Base-by-base conservation (phyloP, 1,140 invertebrate genomes). In the Lycorma delicatula region DNA sequence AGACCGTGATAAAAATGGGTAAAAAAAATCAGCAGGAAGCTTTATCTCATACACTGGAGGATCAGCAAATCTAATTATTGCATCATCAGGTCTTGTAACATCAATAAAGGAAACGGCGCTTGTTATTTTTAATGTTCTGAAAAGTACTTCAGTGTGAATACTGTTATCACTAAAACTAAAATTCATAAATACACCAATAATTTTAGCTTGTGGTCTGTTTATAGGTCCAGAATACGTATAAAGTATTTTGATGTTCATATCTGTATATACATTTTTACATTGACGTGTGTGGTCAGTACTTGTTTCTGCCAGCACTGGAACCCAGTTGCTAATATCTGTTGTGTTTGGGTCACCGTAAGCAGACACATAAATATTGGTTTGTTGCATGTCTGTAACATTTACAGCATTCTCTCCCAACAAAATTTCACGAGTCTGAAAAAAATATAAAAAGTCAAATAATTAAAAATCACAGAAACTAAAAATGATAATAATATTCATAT, bases 11-110 rank as follows among this genome's bases (percentile, higher is more conserved):
- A 65, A 63, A 66, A 86, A 85, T 26, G 84, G 84, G 68, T 86
- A 85, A 67, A 85, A 86, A 67, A 86, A 87, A 66, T 86, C 83
- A 52, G 77, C 73, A 2, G 84, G 84, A 11, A 86, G 70, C 65
- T 76, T 77, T 31, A 83, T 73, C 56, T 81, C 75, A 54, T 83
- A 73, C 46, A 79, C 75, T 29, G 83, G 81, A 22, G 77, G 76
- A 55, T 77, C 74, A 20, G 78, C 79, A 63, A 79, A 79, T 48
- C 75, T 71, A 38, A 72, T 74, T 18, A 72, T 70, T 0, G 78
- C 73, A n/a, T n/a, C n/a, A n/a, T n/a, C n/a, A 9, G 75, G 71
- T 16, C 66, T 70, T 0, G 79, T 81, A 11, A 79, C 69, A 64
- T 84, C 82, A 22, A 79, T 72, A 69, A 84, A 86, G 25, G 69